Percentiles rank a stretch among this genome's conserved stretches.
Evolutionary conservation across 1,140 invertebrate species (phyloP).

Genomic region (Triops cancriformis): DNA sequence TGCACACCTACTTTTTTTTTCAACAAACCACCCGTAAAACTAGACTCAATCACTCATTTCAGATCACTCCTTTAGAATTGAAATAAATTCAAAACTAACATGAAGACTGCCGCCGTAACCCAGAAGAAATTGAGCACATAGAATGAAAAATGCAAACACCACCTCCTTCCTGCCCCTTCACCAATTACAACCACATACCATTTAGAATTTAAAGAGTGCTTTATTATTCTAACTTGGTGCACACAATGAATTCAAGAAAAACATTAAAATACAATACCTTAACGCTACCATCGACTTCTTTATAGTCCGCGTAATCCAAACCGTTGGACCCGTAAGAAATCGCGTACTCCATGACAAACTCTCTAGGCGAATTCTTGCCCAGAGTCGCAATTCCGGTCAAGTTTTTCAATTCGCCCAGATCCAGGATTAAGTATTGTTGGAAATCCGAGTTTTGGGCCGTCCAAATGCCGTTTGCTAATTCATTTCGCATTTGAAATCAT

Average conservation of each 20-base stretch:
- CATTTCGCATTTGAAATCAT: neutral
- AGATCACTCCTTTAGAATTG: neutral
- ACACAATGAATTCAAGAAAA: neutral
- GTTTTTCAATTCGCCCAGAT: slow-evolving; percentile 77
- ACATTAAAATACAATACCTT: slow-evolving; percentile 51
- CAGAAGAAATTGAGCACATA: slow-evolving; percentile 19
- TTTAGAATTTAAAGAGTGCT: neutral
- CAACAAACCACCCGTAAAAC: neutral
- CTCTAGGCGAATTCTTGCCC: slow-evolving; percentile 74
- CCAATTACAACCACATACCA: neutral
- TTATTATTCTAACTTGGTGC: neutral
- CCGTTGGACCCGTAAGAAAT: slow-evolving; percentile 86
- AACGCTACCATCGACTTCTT: slow-evolving; percentile 71
- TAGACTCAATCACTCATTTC: neutral
- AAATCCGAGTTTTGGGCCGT: slow-evolving; percentile 83
- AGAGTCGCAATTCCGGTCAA: slow-evolving; percentile 80
- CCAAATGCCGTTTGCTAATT: slow-evolving; percentile 63
- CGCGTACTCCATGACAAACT: slow-evolving; percentile 86
- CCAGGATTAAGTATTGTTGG: slow-evolving; percentile 79
- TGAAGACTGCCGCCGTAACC: neutral
- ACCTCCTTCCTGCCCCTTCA: neutral
- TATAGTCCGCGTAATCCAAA: slow-evolving; percentile 74
- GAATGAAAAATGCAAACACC: slow-evolving; percentile 22
- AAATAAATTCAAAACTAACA: neutral
- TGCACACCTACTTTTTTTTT: too few relatives aligned